Evolutionary conservation across 2,888 invertebrate species (phyloP).

Genomic region (Napeogenes sylphis): DNA sequence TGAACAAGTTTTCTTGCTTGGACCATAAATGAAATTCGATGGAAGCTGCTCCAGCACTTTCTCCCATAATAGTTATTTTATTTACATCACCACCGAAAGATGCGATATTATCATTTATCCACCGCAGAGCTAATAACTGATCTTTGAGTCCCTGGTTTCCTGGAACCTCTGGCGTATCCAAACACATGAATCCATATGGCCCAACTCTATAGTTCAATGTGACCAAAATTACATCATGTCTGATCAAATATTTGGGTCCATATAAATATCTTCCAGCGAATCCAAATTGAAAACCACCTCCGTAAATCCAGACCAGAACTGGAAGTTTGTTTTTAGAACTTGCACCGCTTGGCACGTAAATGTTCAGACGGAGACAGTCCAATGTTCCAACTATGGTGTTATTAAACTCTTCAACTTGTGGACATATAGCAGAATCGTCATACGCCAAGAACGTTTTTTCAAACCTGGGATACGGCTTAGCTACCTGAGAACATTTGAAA

Average conservation of each 20-base stretch:
- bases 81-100: conserved; percentile 52
- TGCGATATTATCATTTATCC: conserved; percentile 53
- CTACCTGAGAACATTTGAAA: conserved; percentile 38
- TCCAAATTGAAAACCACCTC: conserved; percentile 52
- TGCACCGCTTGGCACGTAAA: conserved; percentile 70
- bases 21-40: conserved; percentile 48
- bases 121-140: conserved; percentile 48
- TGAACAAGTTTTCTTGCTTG: conserved; percentile 44
- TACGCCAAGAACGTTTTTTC: conserved; percentile 43
- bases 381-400: conserved; percentile 48
- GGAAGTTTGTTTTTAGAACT: conserved; percentile 38
- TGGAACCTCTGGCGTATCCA: conserved; percentile 45
- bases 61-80: conserved; percentile 51
- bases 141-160: conserved; percentile 61
- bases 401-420: conserved; percentile 43
- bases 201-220: conserved; percentile 56
- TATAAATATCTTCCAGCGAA: conserved; percentile 42
- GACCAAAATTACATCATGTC: conserved; percentile 50
- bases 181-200: conserved; percentile 57
- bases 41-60: conserved; percentile 50
- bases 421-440: conserved; percentile 44
- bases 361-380: conserved; percentile 79
- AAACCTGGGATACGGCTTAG: conserved; percentile 39
- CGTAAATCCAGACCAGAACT: conserved; percentile 57
- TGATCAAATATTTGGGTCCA: conserved; percentile 45